phyloP scores from a whole-genome alignment of 2,797 vertebrate species.

The Eulemur mongoz region DNA sequence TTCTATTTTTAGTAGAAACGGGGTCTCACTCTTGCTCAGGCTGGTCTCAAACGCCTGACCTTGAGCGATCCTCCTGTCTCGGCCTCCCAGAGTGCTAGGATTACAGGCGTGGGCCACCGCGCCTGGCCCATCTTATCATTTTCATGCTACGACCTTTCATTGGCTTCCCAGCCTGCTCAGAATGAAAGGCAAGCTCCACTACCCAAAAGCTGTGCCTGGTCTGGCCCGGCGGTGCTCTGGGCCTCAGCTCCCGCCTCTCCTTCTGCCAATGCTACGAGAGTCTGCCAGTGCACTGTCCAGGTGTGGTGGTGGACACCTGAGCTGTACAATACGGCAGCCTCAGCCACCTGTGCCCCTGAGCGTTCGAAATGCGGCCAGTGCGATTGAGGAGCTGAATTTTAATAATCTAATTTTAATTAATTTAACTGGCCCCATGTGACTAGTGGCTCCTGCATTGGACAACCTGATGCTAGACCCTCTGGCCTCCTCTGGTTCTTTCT shows the following conservation, averaged over 20 bases:
- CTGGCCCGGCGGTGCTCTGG: neutral
- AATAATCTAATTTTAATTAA: conserved; percentile 1
- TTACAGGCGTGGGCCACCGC: too few relatives aligned
- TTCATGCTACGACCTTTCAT: neutral
- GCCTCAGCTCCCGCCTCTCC: neutral
- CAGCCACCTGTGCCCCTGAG: neutral
- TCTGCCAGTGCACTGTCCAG: neutral
- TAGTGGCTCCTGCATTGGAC: neutral
- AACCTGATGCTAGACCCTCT: neutral
- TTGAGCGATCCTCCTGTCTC: too few relatives aligned
- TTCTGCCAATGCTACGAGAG: neutral
- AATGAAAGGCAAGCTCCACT: neutral
- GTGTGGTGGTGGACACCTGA: neutral
- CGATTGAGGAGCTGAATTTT: neutral
- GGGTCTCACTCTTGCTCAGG: too few relatives aligned
- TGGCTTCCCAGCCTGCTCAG: neutral
- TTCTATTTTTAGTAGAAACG: too few relatives aligned
- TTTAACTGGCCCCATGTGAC: neutral
- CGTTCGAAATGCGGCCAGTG: neutral
- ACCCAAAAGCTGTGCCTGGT: too few relatives aligned
- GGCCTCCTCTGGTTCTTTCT: neutral
- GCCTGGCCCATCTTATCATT: neutral
- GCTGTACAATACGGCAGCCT: neutral
- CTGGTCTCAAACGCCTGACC: too few relatives aligned
- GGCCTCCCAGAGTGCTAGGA: too few relatives aligned